Evolutionary conservation across 2,797 vertebrate species (phyloP), one percentile per base, ranked within the genome.

Genomic region (Melanotaenia parkinsoni): DNA sequence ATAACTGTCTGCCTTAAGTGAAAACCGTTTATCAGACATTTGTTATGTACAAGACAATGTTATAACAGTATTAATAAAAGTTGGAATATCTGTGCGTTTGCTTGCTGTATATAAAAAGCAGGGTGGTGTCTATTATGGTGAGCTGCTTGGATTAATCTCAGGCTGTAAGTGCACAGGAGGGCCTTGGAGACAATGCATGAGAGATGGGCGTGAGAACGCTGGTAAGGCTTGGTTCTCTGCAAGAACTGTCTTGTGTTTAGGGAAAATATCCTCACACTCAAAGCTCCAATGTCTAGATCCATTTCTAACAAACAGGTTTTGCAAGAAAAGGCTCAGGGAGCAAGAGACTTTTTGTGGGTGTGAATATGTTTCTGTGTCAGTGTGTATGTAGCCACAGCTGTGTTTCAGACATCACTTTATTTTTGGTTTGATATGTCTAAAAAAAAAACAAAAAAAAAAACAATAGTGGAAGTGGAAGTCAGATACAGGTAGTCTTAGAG

Each of bases 291-390:
- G 93, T 91, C 88, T 90, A 85, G 82, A 92, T 94, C 88, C 91
- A 88, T 92, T 94, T 94, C 91, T 88, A 93, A 91, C 92, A 93
- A 95, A 95, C 94, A 93, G 94, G 94, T 95, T 94, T 93, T 89
- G 85, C 94, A 86, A 89, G 91, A 89, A 89, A 80, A 67, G 63
- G 81, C 83, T 87, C 47, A 37, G 83, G 79, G 72, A 89, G 9
- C 86, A 72, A 82, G 77, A 88, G 82, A 72, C 75, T 84, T 79
- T 81, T 70, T 82, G 56, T 84, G 76, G 77, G 74, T 76, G 66
- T 74, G 67, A 73, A 33, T 75, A 43, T 80, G 22, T 72, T 38
- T 59, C 9, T 66, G 60, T 64, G 30, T 14, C 3, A 45, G 53
- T 61, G 60, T 65, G 53, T 58, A 67, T 40, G 71, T 58, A 63